Conservation (phyloP, 2,113 vertebrate species). For the Montifringilla adamsi region DNA sequence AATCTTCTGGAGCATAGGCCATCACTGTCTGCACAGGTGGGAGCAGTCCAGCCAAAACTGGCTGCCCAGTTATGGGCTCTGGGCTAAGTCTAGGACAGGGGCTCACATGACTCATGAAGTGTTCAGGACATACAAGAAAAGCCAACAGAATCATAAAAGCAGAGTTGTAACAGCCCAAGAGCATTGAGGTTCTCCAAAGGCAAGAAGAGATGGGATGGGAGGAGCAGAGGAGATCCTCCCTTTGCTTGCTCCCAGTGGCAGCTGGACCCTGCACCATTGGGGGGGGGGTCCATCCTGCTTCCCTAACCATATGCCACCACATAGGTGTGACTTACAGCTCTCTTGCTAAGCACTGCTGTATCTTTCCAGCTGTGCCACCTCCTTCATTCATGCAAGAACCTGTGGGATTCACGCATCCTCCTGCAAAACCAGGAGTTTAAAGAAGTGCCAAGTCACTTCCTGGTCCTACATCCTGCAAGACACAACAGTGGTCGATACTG, state of each 20-base stretch:
- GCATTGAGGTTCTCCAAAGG: not conserved
- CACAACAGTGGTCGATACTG: not conserved
- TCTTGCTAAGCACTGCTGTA: not conserved
- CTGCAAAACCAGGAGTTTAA: not conserved
- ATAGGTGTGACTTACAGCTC: not conserved
- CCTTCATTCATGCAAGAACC: rapidly evolving
- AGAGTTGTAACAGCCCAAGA: not conserved
- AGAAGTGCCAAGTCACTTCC: not conserved
- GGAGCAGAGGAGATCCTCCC: not conserved
- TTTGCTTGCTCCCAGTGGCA: not conserved
- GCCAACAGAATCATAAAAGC: not conserved
- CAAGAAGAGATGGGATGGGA: not conserved
- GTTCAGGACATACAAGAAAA: not conserved
- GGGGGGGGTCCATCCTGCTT: not conserved
- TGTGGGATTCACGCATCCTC: not conserved
- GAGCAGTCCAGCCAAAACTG: not conserved
- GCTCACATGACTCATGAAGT: not conserved
- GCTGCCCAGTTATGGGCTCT: not conserved
- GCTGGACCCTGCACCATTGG: not conserved
- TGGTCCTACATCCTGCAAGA: not conserved
- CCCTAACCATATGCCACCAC: not conserved
- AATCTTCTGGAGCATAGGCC: not conserved
- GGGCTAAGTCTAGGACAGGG: not conserved
- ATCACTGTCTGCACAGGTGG: not conserved
- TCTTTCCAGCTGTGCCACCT: not conserved